These are phyloP conservation scores for Hycleus phaleratus DNA, from an alignment of 1,140 invertebrate genomes.

Conservation along the genomic window DNA sequence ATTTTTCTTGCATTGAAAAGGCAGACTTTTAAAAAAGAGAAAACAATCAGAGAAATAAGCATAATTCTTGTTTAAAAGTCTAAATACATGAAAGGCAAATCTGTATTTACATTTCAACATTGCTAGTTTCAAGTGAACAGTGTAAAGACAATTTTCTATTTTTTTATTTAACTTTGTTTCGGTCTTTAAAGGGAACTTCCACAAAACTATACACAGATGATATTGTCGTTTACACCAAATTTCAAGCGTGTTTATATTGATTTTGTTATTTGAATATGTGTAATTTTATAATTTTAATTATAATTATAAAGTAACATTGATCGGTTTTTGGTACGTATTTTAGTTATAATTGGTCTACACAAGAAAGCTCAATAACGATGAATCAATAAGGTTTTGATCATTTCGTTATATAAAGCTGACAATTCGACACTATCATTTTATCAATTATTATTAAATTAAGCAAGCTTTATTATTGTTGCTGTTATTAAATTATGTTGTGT, in stretches of 20 bases:
- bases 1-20: conserved; percentile 7
- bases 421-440: too few relatives aligned
- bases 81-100: conserved; percentile 13
- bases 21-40: not conserved
- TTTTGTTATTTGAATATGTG: too few relatives aligned
- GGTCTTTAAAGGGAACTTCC: conserved; percentile 1
- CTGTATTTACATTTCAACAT: conserved; percentile 11
- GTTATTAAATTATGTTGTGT: too few relatives aligned
- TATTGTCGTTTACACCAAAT: conserved; percentile 1
- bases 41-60: conserved; percentile 1
- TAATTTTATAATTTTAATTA: too few relatives aligned
- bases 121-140: not conserved
- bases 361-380: too few relatives aligned
- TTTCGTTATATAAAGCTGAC: too few relatives aligned
- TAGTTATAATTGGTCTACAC: too few relatives aligned
- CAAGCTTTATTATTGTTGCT: too few relatives aligned
- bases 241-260: conserved; percentile 1
- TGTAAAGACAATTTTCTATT: conserved; percentile 10
- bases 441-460: too few relatives aligned
- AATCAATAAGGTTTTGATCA: too few relatives aligned
- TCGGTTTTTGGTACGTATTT: too few relatives aligned
- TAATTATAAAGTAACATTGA: too few relatives aligned
- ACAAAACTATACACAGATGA: conserved; percentile 5
- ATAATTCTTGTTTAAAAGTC: conserved; percentile 1
- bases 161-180: conserved; percentile 2